These are phyloP conservation scores for Agrotis exclamationis DNA, from an alignment of 2,888 invertebrate genomes.

Conservation along the genomic window DNA sequence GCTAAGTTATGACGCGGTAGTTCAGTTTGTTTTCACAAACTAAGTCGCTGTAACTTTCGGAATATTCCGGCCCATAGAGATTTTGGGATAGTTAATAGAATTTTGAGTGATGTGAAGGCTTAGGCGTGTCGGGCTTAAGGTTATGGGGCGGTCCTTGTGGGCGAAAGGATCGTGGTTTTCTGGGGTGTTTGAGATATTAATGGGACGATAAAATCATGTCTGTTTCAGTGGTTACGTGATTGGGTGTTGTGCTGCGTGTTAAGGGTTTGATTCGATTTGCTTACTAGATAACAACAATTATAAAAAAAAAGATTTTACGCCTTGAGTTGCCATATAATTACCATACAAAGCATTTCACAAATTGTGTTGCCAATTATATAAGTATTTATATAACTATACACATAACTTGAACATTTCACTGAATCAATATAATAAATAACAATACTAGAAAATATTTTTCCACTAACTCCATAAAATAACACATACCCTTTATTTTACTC, in stretches of 20 bases:
- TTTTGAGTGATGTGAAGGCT: conserved; percentile 48
- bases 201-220: background rate
- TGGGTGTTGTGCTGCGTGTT: no score
- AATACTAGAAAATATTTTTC: background rate
- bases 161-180: background rate
- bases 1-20: conserved; percentile 52
- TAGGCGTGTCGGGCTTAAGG: conserved; percentile 25
- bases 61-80: conserved; percentile 49
- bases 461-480: conserved; percentile 20
- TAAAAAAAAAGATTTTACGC: no score
- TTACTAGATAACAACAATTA: no score
- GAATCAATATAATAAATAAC: background rate
- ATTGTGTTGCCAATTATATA: no score
- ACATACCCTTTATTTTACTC: conserved; percentile 38
- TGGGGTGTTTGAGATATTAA: background rate
- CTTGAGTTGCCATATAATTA: no score
- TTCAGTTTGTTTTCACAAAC: conserved; percentile 59
- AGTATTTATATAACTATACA: no score
- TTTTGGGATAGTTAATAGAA: conserved; percentile 54
- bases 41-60: conserved; percentile 52
- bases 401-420: no score
- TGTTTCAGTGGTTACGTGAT: no score
- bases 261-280: no score
- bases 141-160: conserved; percentile 20
- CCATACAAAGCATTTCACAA: no score